Conservation (phyloP, 1,140 invertebrate species). For the Drosophila simulans region DNA sequence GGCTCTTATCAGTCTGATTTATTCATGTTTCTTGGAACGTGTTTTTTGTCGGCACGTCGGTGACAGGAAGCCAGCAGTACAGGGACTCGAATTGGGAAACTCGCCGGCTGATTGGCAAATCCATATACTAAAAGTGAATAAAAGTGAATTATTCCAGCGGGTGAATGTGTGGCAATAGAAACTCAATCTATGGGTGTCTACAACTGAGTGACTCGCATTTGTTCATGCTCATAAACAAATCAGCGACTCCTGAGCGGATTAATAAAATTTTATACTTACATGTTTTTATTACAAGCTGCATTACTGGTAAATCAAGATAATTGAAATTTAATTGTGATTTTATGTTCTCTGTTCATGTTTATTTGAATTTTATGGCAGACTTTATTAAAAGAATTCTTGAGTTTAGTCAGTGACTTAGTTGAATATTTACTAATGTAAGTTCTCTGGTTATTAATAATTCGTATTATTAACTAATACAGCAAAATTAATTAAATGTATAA, state of each 20-base stretch:
- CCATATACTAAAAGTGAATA: slow-evolving; percentile 20
- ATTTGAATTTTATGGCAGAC: neutral
- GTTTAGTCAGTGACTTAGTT: neutral
- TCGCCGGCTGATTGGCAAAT: slow-evolving; percentile 19
- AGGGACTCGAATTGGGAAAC: slow-evolving; percentile 41
- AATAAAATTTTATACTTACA: neutral
- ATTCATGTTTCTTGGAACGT: slow-evolving; percentile 50
- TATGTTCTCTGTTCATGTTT: neutral
- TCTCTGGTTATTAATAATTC: neutral
- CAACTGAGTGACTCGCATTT: neutral
- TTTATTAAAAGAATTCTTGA: neutral
- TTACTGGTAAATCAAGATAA: slow-evolving; percentile 5
- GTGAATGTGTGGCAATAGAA: slow-evolving; percentile 16
- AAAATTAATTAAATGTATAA: no score
- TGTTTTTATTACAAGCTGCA: neutral
- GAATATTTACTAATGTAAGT: neutral
- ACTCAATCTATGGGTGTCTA: slow-evolving; percentile 6
- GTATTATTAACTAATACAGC: neutral
- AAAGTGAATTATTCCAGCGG: slow-evolving; percentile 22
- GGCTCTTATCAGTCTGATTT: slow-evolving; percentile 41
- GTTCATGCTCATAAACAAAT: slow-evolving; percentile 3
- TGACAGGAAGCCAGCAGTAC: slow-evolving; percentile 41
- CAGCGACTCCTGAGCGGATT: slow-evolving; percentile 3
- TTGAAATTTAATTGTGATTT: neutral
- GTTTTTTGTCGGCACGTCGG: slow-evolving; percentile 50